Evolutionary conservation across 2,113 vertebrate genomes (phyloP).

Genomic region (Pteronura brasiliensis): DNA sequence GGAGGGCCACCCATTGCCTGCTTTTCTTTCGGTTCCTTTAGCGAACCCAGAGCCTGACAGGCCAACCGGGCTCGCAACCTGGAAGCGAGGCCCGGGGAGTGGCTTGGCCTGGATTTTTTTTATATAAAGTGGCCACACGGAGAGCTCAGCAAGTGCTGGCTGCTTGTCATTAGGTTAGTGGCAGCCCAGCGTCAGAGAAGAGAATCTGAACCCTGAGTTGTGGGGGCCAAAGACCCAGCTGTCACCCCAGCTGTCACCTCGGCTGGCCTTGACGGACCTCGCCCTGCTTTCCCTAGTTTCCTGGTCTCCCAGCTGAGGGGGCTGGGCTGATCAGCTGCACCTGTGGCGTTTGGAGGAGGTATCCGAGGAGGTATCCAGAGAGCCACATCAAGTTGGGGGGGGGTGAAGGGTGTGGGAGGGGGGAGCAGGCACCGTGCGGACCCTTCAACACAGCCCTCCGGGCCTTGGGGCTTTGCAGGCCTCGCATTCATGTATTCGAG

Average conservation of each 20-base stretch:
- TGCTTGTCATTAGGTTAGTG: neutral
- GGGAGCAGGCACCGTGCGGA: neutral
- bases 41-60: neutral
- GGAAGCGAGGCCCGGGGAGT: neutral
- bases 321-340: neutral
- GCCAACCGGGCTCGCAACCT: neutral
- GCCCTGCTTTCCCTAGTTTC: neutral
- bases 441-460: neutral
- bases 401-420: neutral
- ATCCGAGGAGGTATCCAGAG: neutral
- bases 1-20: neutral
- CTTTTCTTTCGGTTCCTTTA: neutral
- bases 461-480: neutral
- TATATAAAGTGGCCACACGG: neutral
- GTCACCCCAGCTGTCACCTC: neutral
- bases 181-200: neutral
- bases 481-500: neutral
- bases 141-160: neutral
- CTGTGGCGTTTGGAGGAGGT: neutral
- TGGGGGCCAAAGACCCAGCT: neutral
- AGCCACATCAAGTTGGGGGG: neutral
- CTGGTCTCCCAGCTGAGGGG: neutral
- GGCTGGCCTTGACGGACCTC: neutral
- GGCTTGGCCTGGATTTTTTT: neutral
- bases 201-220: neutral